phyloP scores from a whole-genome alignment of 1,140 invertebrate genomes.

The Homalodisca vitripennis region DNA sequence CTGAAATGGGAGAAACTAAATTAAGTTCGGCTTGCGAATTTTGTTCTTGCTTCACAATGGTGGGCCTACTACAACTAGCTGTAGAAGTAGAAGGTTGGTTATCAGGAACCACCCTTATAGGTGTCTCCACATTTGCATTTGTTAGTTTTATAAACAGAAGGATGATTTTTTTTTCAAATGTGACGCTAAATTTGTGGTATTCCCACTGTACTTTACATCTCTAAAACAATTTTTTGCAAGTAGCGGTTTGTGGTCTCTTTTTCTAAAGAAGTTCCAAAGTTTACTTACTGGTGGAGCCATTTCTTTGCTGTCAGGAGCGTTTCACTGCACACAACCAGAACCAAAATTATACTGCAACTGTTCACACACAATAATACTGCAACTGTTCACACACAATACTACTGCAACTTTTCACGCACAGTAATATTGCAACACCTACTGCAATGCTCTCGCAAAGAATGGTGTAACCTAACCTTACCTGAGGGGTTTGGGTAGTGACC shows the following conservation, averaged over 20 bases:
- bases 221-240: not conserved
- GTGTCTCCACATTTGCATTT: too few species aligned
- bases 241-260: not conserved
- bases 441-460: too few species aligned
- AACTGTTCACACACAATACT: too few species aligned
- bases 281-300: slow-evolving; percentile 24
- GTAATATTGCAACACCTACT: too few species aligned
- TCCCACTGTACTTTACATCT: slow-evolving; percentile 20
- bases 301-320: too few species aligned
- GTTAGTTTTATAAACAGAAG: not conserved
- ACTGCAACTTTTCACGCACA: too few species aligned
- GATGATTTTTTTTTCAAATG: slow-evolving; percentile 1
- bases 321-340: too few species aligned
- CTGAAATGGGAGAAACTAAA: slow-evolving; percentile 8
- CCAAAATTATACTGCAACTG: too few species aligned
- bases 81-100: not conserved
- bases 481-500: too few species aligned
- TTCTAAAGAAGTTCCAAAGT: slow-evolving; percentile 6
- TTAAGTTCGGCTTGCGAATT: not conserved
- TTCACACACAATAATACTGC: too few species aligned
- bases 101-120: not conserved
- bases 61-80: not conserved
- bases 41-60: not conserved
- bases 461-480: too few species aligned
- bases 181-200: slow-evolving; percentile 15